Evolutionary conservation across 2,888 invertebrate genomes (phyloP), one percentile per base, ranked within the genome.

Genomic region (Phalangium opilio): DNA sequence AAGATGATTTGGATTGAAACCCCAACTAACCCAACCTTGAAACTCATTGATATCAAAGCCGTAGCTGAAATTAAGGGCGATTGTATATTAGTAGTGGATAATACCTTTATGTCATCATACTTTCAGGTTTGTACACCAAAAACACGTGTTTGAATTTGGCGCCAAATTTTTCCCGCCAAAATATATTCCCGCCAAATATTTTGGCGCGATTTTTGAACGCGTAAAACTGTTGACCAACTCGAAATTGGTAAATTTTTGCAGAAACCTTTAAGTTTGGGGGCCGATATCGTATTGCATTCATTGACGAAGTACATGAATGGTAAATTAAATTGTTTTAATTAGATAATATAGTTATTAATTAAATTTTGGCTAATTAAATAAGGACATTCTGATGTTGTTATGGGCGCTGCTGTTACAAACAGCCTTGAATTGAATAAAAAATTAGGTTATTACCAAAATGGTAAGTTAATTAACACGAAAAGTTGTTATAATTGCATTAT

Each of bases 281-380:
- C 87, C 1, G 93, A 98, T 65, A 70, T 95, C 46, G 82, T 81
- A 2, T 70, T 86, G 58, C 91, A 96, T 67, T 96, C 96, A 0
- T 62, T 93, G 46, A 91, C 93, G 0, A 98, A 98, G 68, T 98
- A 95, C 64, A 85, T 98, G 79, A 98, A 98, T 67, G 96, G 69
- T 68, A 55, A 52, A 59, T 47, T 32, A 27, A 41, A 33, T 10
- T 17, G 11, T 43, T 43, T n/a, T 12, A 18, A 21, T 15, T n/a
- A 33, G 7, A 38, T 38, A 19, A 14, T 17, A 5, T 33, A 43
- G 33, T 27, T 27, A 27, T 8, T 7, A 27, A 7, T 27, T 27
- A 27, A 7, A n/a, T n/a, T n/a, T n/a, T n/a, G n/a, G n/a, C n/a
- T n/a, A 17, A 52, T 52, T 4, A 52, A 67, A 42, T 1, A 33